Evolutionary conservation across 2,797 vertebrate genomes (phyloP).

Genomic region (Bradypodion ventrale): DNA sequence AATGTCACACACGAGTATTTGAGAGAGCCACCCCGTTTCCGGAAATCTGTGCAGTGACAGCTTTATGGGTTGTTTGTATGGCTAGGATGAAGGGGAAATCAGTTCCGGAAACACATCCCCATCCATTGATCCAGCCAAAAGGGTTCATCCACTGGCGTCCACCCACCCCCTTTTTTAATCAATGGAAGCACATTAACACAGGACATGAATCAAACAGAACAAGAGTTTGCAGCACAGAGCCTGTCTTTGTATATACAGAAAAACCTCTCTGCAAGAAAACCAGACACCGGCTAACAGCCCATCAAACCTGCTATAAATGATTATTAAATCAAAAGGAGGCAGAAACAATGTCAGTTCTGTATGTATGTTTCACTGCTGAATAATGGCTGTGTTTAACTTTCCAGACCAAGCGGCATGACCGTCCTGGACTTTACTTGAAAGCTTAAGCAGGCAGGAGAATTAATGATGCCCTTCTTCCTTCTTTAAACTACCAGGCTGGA

Average conservation of each 20-base stretch:
- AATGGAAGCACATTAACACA: slow-evolving; percentile 50
- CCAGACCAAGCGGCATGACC: slow-evolving; percentile 55
- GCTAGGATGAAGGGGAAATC: neutral
- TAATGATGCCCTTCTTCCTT: slow-evolving; percentile 63
- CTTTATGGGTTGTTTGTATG: neutral
- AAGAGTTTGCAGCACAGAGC: slow-evolving; percentile 33
- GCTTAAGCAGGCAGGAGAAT: slow-evolving; percentile 54
- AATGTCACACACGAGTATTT: neutral
- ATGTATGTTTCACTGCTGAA: slow-evolving; percentile 28
- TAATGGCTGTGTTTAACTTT: slow-evolving; percentile 70
- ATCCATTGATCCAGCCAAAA: neutral
- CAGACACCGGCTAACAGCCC: slow-evolving; percentile 32
- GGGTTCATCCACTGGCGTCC: neutral
- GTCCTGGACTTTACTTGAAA: slow-evolving; percentile 63
- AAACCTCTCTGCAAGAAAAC: slow-evolving; percentile 32
- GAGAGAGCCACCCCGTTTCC: neutral
- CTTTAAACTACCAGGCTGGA: slow-evolving; percentile 50
- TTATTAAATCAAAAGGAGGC: slow-evolving; percentile 63
- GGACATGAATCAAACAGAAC: slow-evolving; percentile 25
- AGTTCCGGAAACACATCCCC: neutral
- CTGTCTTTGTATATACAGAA: slow-evolving; percentile 36
- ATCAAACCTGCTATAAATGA: slow-evolving; percentile 36
- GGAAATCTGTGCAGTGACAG: neutral
- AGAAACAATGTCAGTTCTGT: slow-evolving; percentile 57
- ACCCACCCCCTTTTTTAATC: neutral